A percentile compares a stretch with the other conserved stretches of the same genome.
Conservation (phyloP, 2,113 vertebrate genomes). For the Odobenus rosmarus region DNA sequence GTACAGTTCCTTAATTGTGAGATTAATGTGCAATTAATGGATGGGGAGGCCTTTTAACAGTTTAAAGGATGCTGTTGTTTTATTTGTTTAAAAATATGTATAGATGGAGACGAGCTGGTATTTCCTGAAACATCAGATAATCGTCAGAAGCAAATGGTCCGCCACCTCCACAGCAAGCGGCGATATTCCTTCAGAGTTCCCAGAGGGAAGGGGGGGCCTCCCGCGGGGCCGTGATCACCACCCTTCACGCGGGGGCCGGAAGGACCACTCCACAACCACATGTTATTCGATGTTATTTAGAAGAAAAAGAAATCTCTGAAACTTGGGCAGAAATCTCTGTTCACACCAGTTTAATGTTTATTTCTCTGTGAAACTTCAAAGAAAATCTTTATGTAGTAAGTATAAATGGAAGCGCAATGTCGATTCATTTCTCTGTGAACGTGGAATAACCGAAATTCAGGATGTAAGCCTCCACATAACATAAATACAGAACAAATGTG, state of each 20-base stretch:
- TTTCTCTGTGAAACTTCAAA: conserved; percentile 35
- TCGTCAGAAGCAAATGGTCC: conserved; percentile 96
- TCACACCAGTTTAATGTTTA: not conserved
- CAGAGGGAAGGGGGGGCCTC: conserved; percentile 92
- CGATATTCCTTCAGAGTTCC: conserved; percentile 94
- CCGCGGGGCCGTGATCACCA: conserved; percentile 89
- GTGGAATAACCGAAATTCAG: conserved; percentile 67
- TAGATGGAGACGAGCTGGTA: conserved; percentile 95
- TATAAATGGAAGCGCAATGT: not conserved
- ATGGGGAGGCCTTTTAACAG: not conserved
- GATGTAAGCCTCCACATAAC: conserved; percentile 65
- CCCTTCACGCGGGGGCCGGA: conserved; percentile 69
- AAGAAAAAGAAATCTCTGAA: conserved; percentile 51
- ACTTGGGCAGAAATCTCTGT: conserved; percentile 13
- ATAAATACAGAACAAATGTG: conserved; percentile 54
- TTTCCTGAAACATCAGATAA: conserved; percentile 94
- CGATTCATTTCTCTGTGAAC: not conserved
- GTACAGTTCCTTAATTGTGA: not conserved
- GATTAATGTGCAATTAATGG: not conserved
- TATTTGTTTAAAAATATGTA: not conserved
- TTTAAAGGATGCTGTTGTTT: not conserved
- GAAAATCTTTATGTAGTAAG: not conserved
- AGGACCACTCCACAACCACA: not conserved
- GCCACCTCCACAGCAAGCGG: conserved; percentile 93
- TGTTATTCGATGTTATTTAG: not conserved